Percentiles rank a stretch among this genome's conserved stretches.
Evolutionary conservation across 2,888 invertebrate genomes (phyloP).

Genomic region (Papilio demoleus): DNA sequence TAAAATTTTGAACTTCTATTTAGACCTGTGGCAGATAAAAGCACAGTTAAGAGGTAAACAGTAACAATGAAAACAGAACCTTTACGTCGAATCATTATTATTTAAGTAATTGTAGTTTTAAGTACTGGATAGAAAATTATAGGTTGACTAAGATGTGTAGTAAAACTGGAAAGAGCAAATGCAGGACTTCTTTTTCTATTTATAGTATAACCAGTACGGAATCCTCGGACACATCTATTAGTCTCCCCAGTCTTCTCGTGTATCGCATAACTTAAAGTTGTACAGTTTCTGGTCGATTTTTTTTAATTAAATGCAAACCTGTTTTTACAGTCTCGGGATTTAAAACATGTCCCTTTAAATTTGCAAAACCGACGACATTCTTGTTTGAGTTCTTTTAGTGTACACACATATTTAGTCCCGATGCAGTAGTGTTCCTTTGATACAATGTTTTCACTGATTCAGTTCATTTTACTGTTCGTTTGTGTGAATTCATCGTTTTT

Average conservation of each 20-base stretch:
- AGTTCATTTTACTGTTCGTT: slow-evolving; percentile 7
- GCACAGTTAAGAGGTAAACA: too few species aligned
- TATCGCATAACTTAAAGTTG: slow-evolving; percentile 44
- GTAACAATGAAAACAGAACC: too few species aligned
- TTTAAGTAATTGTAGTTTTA: too few species aligned
- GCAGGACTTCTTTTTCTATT: background rate
- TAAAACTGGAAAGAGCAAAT: too few species aligned
- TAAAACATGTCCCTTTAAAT: slow-evolving; percentile 27
- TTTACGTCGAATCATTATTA: too few species aligned
- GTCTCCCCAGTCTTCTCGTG: background rate
- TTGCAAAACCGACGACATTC: slow-evolving; percentile 27
- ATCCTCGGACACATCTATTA: slow-evolving; percentile 5
- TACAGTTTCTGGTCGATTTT: slow-evolving; percentile 6
- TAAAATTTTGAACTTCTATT: too few species aligned
- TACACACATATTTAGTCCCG: slow-evolving; percentile 9
- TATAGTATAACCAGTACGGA: slow-evolving; percentile 10
- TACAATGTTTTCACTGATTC: slow-evolving; percentile 18
- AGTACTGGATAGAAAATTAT: too few species aligned
- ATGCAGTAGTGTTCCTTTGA: background rate
- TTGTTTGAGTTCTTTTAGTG: slow-evolving; percentile 9
- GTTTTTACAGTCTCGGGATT: slow-evolving; percentile 16
- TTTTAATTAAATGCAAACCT: slow-evolving; percentile 30
- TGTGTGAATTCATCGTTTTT: background rate
- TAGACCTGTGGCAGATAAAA: too few species aligned
- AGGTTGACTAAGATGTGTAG: too few species aligned